Conservation (phyloP, 2,797 vertebrate species). For the Hippocampus kuda region DNA sequence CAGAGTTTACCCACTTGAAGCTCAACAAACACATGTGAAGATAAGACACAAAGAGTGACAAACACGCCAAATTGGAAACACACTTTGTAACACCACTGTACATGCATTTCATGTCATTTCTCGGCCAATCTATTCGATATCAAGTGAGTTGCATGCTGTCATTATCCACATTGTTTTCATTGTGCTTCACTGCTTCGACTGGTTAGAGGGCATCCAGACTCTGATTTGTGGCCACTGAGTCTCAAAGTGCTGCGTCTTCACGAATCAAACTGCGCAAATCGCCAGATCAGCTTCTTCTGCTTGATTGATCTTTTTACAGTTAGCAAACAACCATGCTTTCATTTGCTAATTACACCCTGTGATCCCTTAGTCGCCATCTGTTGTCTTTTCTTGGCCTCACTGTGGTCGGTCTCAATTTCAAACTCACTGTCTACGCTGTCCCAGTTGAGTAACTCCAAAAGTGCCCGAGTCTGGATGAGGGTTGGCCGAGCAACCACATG, state of each 20-base stretch:
- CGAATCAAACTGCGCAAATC: neutral
- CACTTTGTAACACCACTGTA: no score
- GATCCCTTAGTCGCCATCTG: conserved; percentile 14
- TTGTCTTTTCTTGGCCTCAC: conserved; percentile 5
- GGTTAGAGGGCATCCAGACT: neutral
- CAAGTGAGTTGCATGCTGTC: neutral
- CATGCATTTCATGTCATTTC: neutral
- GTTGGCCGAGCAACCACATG: neutral
- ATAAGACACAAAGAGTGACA: no score
- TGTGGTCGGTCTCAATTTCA: neutral
- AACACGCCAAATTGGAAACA: no score
- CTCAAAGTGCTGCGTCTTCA: neutral
- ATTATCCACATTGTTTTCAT: neutral
- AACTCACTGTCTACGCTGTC: neutral
- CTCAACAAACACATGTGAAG: no score
- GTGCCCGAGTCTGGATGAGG: neutral
- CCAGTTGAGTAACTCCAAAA: conserved; percentile 1
- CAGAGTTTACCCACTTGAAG: no score
- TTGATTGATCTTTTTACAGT: conserved; percentile 2
- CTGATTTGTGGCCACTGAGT: neutral
- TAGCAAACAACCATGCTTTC: neutral
- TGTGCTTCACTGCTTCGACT: neutral
- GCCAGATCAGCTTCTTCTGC: conserved; percentile 2
- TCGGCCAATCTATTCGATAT: neutral
- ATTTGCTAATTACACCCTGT: conserved; percentile 8